These are phyloP conservation scores for Brachionus angularis DNA, from an alignment of 1,140 invertebrate species.

Conservation along the genomic window DNA sequence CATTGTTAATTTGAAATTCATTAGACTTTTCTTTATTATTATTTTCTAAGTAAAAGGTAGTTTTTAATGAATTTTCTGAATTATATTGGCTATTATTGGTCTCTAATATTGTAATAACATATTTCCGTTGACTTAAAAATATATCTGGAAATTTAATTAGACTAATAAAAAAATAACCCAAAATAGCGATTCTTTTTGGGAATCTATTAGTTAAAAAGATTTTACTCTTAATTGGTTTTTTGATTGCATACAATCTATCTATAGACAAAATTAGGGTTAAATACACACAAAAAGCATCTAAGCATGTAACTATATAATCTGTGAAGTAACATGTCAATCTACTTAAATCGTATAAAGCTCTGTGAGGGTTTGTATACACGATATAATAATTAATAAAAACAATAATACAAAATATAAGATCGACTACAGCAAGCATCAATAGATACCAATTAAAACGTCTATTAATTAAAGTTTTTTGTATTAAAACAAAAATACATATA, in stretches of 20 bases:
- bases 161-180: slow-evolving; percentile 2
- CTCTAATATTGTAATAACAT: background rate
- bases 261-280: slow-evolving; percentile 38
- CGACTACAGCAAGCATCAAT: slow-evolving; percentile 10
- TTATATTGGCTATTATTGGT: too few relatives aligned
- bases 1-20: background rate
- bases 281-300: slow-evolving; percentile 35
- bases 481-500: slow-evolving; percentile 28
- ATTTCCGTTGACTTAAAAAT: slow-evolving; percentile 13
- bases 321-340: slow-evolving; percentile 39
- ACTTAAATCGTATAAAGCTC: slow-evolving; percentile 21
- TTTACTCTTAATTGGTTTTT: slow-evolving; percentile 32
- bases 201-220: slow-evolving; percentile 18
- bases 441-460: slow-evolving; percentile 26
- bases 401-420: slow-evolving; percentile 39
- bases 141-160: slow-evolving; percentile 15
- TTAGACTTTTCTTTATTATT: too few relatives aligned
- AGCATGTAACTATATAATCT: slow-evolving; percentile 5
- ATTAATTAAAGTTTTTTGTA: slow-evolving; percentile 35
- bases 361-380: slow-evolving; percentile 8
- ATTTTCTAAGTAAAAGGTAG: too few relatives aligned
- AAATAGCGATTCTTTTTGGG: slow-evolving; percentile 12
- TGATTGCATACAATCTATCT: slow-evolving; percentile 25
- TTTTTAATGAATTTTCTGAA: too few relatives aligned
- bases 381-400: slow-evolving; percentile 41